phyloP scores from a whole-genome alignment of 2,888 invertebrate genomes.

The Atrina japonica region DNA sequence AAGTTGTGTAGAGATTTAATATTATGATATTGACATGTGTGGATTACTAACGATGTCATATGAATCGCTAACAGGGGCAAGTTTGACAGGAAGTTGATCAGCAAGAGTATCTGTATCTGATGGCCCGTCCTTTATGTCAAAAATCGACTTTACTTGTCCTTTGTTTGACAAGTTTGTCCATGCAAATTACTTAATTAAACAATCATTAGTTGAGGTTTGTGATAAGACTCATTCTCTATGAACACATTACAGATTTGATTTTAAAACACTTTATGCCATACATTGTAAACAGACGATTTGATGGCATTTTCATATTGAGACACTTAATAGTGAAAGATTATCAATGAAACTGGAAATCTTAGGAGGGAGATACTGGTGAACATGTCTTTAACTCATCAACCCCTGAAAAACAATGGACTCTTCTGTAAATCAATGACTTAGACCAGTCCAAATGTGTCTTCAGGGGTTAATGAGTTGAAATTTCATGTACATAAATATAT shows the following conservation, averaged over 20 bases:
- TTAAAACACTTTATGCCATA: conserved; percentile 13
- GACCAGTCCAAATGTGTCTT: no score
- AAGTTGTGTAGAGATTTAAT: conserved; percentile 31
- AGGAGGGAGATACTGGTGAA: no score
- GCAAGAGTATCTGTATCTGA: conserved; percentile 4
- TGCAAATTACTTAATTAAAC: conserved; percentile 29
- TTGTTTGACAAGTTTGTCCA: conserved; percentile 27
- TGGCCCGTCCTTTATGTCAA: conserved; percentile 11
- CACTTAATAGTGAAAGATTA: conserved; percentile 11
- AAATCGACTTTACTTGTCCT: background rate
- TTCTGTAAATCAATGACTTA: no score
- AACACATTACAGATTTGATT: conserved; percentile 8
- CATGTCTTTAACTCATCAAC: no score
- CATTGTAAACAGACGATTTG: conserved; percentile 9
- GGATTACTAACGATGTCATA: conserved; percentile 15
- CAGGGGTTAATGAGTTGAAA: no score
- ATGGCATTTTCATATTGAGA: conserved; percentile 10
- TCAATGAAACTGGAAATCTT: conserved; percentile 18
- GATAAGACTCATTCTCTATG: background rate
- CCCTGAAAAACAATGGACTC: no score
- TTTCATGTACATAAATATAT: no score
- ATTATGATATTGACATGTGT: conserved; percentile 22
- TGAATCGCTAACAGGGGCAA: conserved; percentile 3
- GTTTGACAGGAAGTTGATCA: conserved; percentile 26
- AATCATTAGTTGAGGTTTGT: background rate